Conservation (phyloP, 2,797 vertebrate genomes). For the Capromys pilorides region DNA sequence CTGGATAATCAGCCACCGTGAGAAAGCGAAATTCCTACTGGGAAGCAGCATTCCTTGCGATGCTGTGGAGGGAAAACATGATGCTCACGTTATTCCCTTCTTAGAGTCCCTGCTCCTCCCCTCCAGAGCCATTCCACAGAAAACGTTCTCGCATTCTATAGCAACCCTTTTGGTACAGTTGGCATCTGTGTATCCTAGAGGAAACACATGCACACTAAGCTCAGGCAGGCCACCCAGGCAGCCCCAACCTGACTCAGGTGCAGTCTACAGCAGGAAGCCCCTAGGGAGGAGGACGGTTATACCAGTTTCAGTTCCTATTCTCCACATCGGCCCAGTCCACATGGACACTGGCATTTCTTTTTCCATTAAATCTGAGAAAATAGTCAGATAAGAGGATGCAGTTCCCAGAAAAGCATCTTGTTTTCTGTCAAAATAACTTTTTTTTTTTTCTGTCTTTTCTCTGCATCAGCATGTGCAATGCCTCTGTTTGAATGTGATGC, state of each 20-base stretch:
- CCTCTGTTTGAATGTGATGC: neutral
- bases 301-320: neutral
- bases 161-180: too few species aligned
- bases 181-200: neutral
- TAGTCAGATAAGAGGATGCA: too few species aligned
- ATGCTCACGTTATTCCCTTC: neutral
- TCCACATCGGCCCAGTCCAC: neutral
- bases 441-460: neutral
- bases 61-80: neutral
- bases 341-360: neutral
- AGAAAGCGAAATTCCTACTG: neutral
- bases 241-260: neutral
- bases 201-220: neutral
- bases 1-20: neutral
- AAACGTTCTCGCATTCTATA: fast-evolving
- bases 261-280: neutral
- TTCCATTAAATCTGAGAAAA: neutral
- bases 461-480: neutral
- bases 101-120: neutral
- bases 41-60: neutral
- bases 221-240: neutral
- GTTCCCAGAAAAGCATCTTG: neutral
- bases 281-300: neutral
- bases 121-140: neutral
- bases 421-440: neutral